Evolutionary conservation across 2,113 vertebrate genomes (phyloP), one percentile per base, ranked within the genome.

Genomic region (Amphiprion percula): DNA sequence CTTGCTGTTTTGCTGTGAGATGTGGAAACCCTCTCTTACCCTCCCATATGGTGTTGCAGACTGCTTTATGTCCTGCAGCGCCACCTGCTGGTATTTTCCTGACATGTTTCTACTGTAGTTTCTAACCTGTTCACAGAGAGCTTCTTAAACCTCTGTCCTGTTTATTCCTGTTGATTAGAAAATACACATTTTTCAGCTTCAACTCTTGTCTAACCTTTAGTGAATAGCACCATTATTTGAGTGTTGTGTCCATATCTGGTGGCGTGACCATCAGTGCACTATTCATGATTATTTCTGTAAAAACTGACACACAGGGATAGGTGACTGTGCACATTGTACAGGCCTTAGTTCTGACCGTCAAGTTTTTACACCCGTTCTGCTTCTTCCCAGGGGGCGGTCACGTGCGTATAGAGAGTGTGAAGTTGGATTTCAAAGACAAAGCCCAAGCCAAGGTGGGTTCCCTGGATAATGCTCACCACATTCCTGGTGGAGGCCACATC

Each of bases 351-450:
- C 4, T 60, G 14, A 17, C 14, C 24, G 41, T 44, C 41, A 12
- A 19, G 24, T 24, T 55, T 82, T 70, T n/a, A 41, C 14, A 33
- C 21, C 46, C 79, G n/a, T 26, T 28, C 26, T 70, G 2, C 26
- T 69, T 64, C 33, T 68, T 30, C 15, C 2, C 63, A 99, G 98
- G 98, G 81, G 98, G 98, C 23, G 98, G 98, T 41, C 91, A 97
- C 85, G 95, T 99, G 88, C 98, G 97, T 90, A 99, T 99, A 68
- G 98, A 99, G 87, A 98, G 94, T 4, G 96, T 99, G 90, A 99
- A 97, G 93, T 94, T 99, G 94, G 98, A 97, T 94, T 99, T 99
- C 93, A 99, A 98, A 96, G 98, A 99, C 91, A 99, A 99, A 90
- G 98, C 98, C 91, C 98, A 99, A 76, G 95, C 98, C 88, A 99